These are phyloP conservation scores for Rousettus leschenaultii DNA, from an alignment of 2,113 vertebrate genomes.

Conservation along the genomic window DNA sequence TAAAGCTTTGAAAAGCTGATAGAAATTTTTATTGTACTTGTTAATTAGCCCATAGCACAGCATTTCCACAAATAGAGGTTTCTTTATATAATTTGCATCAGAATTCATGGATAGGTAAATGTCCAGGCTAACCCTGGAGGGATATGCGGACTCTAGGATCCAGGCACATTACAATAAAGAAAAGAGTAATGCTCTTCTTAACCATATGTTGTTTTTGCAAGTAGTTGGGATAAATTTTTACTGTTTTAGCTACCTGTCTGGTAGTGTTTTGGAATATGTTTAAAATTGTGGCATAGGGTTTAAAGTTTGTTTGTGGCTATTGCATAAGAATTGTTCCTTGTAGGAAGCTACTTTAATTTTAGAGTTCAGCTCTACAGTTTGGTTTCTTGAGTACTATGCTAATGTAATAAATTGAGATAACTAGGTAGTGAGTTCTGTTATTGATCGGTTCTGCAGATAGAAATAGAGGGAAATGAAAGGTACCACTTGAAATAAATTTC, in stretches of 20 bases:
- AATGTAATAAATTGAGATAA: not conserved
- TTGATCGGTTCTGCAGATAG: not conserved
- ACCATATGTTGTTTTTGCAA: not conserved
- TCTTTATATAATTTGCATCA: not conserved
- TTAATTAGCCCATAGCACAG: not conserved
- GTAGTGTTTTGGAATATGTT: not conserved
- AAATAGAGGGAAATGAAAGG: slow-evolving; percentile 31
- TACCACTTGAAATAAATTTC: slow-evolving; percentile 24
- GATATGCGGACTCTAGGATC: not conserved
- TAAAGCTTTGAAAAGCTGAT: not conserved
- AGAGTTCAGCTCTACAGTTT: not conserved
- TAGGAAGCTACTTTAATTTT: slow-evolving; percentile 7
- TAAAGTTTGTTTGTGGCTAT: slow-evolving; percentile 25
- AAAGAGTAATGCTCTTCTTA: not conserved
- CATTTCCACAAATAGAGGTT: not conserved
- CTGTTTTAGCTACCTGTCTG: slow-evolving; percentile 11
- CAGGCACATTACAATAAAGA: not conserved
- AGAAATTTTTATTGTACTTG: not conserved
- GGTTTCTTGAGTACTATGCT: not conserved
- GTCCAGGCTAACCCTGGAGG: not conserved
- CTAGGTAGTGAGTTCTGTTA: not conserved
- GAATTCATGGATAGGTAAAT: not conserved
- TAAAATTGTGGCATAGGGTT: not conserved
- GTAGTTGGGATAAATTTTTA: not conserved
- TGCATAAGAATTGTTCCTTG: not conserved